Evolutionary conservation across 2,888 invertebrate species (phyloP).

Genomic region (Aspidapion aeneum): DNA sequence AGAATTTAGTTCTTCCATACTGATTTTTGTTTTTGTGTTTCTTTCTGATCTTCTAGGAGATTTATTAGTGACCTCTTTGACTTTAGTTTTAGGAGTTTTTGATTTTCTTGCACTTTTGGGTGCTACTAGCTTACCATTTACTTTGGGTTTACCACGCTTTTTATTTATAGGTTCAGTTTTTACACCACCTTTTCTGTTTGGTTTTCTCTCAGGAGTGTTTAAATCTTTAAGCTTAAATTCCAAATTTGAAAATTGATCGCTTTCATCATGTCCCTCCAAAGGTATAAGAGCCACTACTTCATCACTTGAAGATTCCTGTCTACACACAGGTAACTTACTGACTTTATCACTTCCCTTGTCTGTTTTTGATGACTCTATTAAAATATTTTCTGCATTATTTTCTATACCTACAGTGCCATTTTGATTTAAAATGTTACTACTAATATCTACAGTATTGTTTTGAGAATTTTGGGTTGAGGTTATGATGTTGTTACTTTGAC

Average conservation of each 20-base stretch:
- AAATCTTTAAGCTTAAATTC: too few relatives aligned
- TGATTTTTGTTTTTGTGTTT: conserved; percentile 29
- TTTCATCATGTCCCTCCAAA: too few relatives aligned
- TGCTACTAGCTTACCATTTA: conserved; percentile 3
- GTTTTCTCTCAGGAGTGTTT: too few relatives aligned
- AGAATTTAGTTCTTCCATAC: conserved; percentile 32
- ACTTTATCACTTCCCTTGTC: too few relatives aligned
- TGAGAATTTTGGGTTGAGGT: conserved; percentile 2
- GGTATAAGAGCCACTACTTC: too few relatives aligned
- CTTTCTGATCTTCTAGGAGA: conserved; percentile 28
- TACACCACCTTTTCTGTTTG: background rate
- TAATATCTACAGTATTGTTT: background rate
- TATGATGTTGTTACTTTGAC: background rate
- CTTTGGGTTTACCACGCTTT: background rate
- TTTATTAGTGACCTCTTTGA: background rate
- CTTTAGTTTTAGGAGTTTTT: conserved; percentile 8
- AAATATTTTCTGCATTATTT: too few relatives aligned
- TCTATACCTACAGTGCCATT: too few relatives aligned
- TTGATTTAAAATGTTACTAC: background rate
- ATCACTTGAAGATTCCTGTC: too few relatives aligned
- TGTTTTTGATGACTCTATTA: too few relatives aligned
- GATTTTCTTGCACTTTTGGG: conserved; percentile 3
- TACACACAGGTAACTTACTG: too few relatives aligned
- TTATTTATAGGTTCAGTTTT: background rate
- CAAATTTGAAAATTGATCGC: too few relatives aligned